These are phyloP conservation scores for Acipenser ruthenus DNA, from an alignment of 2,797 vertebrate species.

Conservation along the genomic window DNA sequence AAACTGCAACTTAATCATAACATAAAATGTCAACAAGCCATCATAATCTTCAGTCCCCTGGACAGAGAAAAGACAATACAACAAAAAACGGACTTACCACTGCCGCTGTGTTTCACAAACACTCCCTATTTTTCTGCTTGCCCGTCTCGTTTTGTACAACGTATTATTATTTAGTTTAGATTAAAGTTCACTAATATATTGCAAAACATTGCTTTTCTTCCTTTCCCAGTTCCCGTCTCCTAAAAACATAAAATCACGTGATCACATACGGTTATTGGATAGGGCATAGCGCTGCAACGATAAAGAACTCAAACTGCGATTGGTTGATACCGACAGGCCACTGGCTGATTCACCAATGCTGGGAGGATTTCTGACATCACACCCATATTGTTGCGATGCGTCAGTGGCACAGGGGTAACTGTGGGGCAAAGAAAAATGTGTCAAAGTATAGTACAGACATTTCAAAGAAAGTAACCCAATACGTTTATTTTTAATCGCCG, in stretches of 20 bases:
- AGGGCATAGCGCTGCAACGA: neutral
- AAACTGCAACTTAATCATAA: too few species aligned
- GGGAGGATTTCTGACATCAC: neutral
- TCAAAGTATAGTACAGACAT: neutral
- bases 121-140: too few species aligned
- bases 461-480: neutral
- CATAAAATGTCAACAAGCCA: too few species aligned
- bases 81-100: too few species aligned
- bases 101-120: too few species aligned
- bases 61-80: too few species aligned
- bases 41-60: too few species aligned
- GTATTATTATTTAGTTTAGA: too few species aligned
- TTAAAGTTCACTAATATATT: neutral
- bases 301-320: constrained; percentile 27
- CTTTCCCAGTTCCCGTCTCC: neutral
- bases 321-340: constrained; percentile 27
- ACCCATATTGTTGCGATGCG: neutral
- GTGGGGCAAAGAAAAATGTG: neutral
- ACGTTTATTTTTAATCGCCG: neutral
- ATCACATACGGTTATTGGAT: neutral
- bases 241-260: constrained; percentile 31
- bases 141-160: too few species aligned
- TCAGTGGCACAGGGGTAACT: neutral
- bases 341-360: neutral
- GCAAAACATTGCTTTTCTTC: neutral